phyloP scores from a whole-genome alignment of 2,888 invertebrate genomes.

The Mayetiola destructor region DNA sequence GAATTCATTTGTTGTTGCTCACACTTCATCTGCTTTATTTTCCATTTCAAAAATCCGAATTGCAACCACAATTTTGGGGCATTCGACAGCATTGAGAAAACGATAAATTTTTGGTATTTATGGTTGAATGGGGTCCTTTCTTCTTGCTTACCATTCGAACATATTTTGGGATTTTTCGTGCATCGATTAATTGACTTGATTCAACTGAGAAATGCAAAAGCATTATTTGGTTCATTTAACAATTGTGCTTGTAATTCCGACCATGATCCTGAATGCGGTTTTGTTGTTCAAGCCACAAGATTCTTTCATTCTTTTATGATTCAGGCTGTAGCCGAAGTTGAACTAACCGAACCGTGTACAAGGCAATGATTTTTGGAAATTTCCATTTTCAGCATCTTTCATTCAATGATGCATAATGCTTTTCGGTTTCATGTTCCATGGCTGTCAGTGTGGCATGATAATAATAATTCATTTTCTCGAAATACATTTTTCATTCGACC shows the following conservation, averaged over 20 bases:
- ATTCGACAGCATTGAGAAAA: background rate
- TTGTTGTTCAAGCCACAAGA: background rate
- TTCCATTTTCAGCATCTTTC: background rate
- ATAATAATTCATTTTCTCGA: too few species aligned
- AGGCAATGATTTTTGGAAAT: conserved; percentile 10
- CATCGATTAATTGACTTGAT: background rate
- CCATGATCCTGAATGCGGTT: background rate
- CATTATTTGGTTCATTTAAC: conserved; percentile 8
- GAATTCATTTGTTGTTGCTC: conserved; percentile 3
- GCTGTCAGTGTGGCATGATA: too few species aligned
- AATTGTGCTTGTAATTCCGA: conserved; percentile 1
- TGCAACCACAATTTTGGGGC: background rate
- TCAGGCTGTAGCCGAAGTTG: too few species aligned
- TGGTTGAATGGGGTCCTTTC: too few species aligned
- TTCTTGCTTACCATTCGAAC: too few species aligned
- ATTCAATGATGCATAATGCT: background rate
- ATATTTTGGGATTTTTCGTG: background rate
- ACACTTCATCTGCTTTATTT: background rate
- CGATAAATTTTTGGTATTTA: conserved; percentile 10
- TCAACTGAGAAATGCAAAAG: conserved; percentile 3
- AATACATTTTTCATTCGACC: too few species aligned
- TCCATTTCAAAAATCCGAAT: background rate
- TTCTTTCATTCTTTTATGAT: background rate
- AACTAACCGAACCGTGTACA: too few species aligned
- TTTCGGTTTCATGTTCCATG: too few species aligned